Evolutionary conservation across 1,140 invertebrate species (phyloP).

Genomic region (Microplitis mediator): DNA sequence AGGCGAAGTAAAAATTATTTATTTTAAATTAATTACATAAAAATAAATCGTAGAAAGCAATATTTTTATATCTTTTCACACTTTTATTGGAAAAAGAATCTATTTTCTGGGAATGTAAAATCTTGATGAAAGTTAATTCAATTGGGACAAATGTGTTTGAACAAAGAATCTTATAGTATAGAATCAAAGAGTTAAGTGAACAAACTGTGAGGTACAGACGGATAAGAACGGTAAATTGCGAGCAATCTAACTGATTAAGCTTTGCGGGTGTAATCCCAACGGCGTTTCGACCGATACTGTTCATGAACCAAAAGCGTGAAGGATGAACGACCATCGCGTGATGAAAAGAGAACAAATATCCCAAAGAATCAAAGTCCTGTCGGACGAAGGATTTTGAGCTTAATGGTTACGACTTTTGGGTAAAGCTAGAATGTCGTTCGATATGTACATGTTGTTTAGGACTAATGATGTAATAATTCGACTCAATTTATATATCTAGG

Average conservation of each 20-base stretch:
- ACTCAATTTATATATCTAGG: too few relatives aligned
- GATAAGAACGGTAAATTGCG: slow-evolving; percentile 54
- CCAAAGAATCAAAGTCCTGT: background rate
- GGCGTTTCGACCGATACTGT: slow-evolving; percentile 32
- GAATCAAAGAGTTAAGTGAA: background rate
- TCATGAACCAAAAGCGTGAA: slow-evolving; percentile 3
- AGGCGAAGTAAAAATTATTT: too few relatives aligned
- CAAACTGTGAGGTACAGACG: slow-evolving; percentile 1
- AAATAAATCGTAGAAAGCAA: too few relatives aligned
- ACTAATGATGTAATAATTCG: too few relatives aligned
- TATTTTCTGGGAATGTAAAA: background rate
- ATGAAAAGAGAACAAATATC: slow-evolving; percentile 11
- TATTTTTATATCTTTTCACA: too few relatives aligned
- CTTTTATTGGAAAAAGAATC: background rate
- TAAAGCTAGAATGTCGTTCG: background rate
- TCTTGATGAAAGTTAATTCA: background rate
- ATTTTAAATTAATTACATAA: too few relatives aligned
- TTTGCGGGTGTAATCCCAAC: slow-evolving; percentile 50
- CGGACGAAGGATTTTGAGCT: background rate
- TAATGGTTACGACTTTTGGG: background rate
- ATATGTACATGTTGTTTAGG: too few relatives aligned
- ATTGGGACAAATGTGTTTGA: background rate
- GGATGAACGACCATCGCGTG: background rate
- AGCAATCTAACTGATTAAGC: slow-evolving; percentile 57
- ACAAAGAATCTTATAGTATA: slow-evolving; percentile 1